A percentile compares a stretch with the other conserved stretches of the same genome.
Evolutionary conservation across 2,888 invertebrate species (phyloP).

Genomic region (Beris chalybata): DNA sequence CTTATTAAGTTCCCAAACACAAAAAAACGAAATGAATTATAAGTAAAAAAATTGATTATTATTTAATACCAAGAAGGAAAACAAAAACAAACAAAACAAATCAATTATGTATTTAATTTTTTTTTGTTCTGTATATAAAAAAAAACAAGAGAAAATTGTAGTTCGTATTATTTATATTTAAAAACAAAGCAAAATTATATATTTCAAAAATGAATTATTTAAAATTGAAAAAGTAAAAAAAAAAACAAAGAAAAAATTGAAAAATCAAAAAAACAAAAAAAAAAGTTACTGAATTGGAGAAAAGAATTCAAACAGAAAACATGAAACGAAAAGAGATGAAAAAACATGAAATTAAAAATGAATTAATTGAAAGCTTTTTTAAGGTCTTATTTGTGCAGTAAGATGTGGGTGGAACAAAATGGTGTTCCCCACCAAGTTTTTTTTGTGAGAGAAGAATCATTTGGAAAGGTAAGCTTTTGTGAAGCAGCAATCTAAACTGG

Average conservation of each 20-base stretch:
- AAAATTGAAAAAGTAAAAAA: conserved; percentile 10
- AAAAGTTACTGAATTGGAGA: conserved; percentile 35
- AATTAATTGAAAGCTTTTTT: conserved; percentile 17
- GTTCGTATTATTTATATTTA: conserved; percentile 34
- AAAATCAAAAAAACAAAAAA: conserved; percentile 38
- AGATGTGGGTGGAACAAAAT: too few relatives aligned
- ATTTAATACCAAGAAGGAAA: conserved; percentile 25
- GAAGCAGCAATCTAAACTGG: too few relatives aligned
- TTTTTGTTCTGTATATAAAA: conserved; percentile 33
- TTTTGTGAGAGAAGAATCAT: too few relatives aligned
- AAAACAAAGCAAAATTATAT: conserved; percentile 33
- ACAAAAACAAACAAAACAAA: conserved; percentile 27
- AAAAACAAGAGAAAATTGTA: conserved; percentile 25
- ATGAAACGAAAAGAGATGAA: conserved; percentile 1
- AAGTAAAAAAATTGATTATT: conserved; percentile 32
- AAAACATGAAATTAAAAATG: conserved; percentile 29
- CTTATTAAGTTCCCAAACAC: too few relatives aligned
- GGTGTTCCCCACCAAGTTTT: too few relatives aligned
- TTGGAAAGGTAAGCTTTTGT: too few relatives aligned
- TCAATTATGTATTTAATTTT: conserved; percentile 32
- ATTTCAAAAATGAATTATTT: conserved; percentile 24
- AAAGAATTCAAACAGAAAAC: neutral
- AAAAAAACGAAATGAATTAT: conserved; percentile 12
- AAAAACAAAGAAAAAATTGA: conserved; percentile 23
- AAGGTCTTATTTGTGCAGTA: neutral